phyloP scores from a whole-genome alignment of 2,888 invertebrate species.

The Agrilus cyanescens region DNA sequence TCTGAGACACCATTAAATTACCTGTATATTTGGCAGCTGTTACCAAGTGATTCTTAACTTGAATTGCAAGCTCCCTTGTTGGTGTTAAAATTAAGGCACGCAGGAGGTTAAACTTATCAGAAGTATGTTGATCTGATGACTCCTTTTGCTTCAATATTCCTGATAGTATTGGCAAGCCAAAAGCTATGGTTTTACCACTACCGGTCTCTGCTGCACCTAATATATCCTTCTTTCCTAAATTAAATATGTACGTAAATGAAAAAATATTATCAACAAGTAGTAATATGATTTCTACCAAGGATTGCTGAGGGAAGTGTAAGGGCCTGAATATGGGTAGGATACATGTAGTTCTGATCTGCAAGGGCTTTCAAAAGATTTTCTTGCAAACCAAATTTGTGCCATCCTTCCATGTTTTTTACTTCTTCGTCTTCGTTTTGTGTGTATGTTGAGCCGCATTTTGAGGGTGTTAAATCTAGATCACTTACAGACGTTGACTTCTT shows the following conservation, averaged over 20 bases:
- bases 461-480: constrained; percentile 8
- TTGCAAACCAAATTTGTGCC: constrained; percentile 60
- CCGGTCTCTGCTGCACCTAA: constrained; percentile 99
- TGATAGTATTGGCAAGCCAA: constrained; percentile 85
- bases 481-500: neutral
- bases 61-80: constrained; percentile 91
- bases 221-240: constrained; percentile 67
- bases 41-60: constrained; percentile 77
- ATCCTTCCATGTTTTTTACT: constrained; percentile 41
- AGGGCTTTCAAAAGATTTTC: constrained; percentile 59
- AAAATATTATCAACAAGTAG: neutral
- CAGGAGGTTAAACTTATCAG: constrained; percentile 40
- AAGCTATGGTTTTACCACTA: constrained; percentile 96
- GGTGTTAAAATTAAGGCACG: constrained; percentile 87
- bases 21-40: constrained; percentile 71
- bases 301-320: constrained; percentile 73
- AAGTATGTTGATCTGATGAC: constrained; percentile 7
- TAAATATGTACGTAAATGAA: constrained; percentile 3
- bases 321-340: constrained; percentile 84
- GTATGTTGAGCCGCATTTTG: constrained; percentile 9
- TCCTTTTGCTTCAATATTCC: constrained; percentile 58
- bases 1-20: constrained; percentile 16
- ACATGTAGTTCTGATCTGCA: constrained; percentile 59
- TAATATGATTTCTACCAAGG: constrained; percentile 43
- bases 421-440: constrained; percentile 1